These are phyloP conservation scores for Platycercus adscitus DNA, from an alignment of 2,113 vertebrate genomes.

Conservation along the genomic window DNA sequence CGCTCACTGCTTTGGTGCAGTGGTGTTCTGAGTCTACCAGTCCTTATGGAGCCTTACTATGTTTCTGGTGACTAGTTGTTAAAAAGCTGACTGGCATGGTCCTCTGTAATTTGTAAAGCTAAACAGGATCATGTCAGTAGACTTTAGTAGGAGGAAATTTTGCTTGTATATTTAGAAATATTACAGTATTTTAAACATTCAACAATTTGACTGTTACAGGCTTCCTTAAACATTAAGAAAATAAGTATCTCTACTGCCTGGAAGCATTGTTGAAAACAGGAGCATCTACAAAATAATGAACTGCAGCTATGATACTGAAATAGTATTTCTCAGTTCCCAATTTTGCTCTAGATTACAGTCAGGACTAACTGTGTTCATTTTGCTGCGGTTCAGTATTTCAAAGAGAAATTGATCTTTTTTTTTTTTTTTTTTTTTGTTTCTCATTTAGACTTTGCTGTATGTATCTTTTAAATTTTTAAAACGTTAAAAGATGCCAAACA, in stretches of 20 bases:
- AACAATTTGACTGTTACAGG: not conserved
- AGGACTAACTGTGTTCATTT: conserved; percentile 12
- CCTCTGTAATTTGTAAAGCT: not conserved
- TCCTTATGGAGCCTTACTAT: not conserved
- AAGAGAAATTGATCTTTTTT: not conserved
- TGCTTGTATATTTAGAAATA: not conserved
- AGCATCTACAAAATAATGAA: conserved; percentile 18
- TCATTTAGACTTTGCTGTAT: conserved; percentile 12
- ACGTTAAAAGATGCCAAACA: conserved; percentile 47
- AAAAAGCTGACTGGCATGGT: not conserved
- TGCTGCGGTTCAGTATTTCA: conserved; percentile 4
- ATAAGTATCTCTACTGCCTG: not conserved
- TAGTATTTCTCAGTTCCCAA: conserved; percentile 13
- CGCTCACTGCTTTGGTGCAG: not conserved
- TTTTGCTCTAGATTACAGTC: conserved; percentile 39
- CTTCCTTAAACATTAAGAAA: conserved; percentile 28
- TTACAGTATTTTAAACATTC: not conserved
- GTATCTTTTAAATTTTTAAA: conserved; percentile 10
- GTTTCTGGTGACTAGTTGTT: not conserved
- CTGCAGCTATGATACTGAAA: conserved; percentile 32
- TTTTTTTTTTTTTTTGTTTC: not conserved
- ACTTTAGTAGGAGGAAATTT: not conserved
- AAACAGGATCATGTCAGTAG: not conserved
- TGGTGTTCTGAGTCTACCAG: not conserved
- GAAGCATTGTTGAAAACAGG: conserved; percentile 37